phyloP scores from a whole-genome alignment of 1,140 invertebrate species.

The Calephelis virginiensis region DNA sequence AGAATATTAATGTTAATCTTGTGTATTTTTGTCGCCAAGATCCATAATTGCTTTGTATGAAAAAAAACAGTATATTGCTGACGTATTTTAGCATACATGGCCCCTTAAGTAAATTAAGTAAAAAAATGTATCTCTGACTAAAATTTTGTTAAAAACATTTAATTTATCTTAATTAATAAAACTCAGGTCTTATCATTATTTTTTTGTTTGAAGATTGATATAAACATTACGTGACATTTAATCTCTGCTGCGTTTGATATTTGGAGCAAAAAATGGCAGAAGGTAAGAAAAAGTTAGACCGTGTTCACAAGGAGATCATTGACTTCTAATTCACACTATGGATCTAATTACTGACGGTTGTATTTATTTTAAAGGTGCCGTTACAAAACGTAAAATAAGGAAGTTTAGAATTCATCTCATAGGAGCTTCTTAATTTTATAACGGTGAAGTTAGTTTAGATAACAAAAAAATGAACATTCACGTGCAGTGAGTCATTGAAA shows the following conservation, averaged over 20 bases:
- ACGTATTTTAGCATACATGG: too few relatives aligned
- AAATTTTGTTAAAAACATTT: too few relatives aligned
- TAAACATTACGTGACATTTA: not conserved
- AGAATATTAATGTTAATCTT: too few relatives aligned
- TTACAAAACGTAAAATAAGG: constrained; percentile 16
- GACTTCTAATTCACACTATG: constrained; percentile 18
- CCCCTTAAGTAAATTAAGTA: too few relatives aligned
- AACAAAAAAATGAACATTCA: not conserved
- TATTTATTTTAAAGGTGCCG: constrained; percentile 1
- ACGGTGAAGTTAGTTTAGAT: not conserved
- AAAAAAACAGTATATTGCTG: too few relatives aligned
- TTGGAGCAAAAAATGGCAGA: not conserved
- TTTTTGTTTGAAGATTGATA: too few relatives aligned
- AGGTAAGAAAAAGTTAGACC: constrained; percentile 3
- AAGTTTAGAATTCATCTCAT: constrained; percentile 17
- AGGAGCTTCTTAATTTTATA: constrained; percentile 8
- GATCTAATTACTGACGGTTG: constrained; percentile 21
- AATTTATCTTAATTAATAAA: too few relatives aligned
- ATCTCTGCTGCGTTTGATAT: not conserved
- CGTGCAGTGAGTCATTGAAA: not conserved
- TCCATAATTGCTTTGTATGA: too few relatives aligned
- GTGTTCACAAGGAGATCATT: constrained; percentile 1
- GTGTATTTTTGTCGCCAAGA: too few relatives aligned
- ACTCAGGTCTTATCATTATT: too few relatives aligned
- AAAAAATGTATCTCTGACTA: too few relatives aligned